These are phyloP conservation scores for Trogon surrucura DNA, from an alignment of 2,113 vertebrate genomes.

Conservation along the genomic window DNA sequence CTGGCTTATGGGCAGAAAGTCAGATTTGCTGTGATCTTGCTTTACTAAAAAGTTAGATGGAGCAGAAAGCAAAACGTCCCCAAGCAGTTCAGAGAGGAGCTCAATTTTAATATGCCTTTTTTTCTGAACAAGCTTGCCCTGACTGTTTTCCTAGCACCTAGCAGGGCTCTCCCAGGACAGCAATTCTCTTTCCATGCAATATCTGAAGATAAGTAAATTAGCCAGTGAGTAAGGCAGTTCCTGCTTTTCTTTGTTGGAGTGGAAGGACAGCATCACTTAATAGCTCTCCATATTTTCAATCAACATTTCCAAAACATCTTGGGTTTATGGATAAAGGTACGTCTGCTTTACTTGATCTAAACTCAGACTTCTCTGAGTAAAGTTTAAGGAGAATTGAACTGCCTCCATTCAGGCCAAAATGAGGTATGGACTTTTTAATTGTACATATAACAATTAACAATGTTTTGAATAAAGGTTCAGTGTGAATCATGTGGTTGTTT, in stretches of 20 bases:
- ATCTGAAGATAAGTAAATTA: neutral
- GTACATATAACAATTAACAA: conserved; percentile 57
- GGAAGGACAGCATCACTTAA: neutral
- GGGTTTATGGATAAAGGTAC: neutral
- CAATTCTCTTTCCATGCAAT: neutral
- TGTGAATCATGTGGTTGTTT: conserved; percentile 48
- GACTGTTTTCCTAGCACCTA: neutral
- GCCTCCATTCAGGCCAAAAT: neutral
- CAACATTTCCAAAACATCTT: neutral
- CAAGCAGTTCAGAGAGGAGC: neutral
- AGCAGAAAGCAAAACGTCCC: neutral
- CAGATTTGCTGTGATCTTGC: neutral
- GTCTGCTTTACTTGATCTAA: neutral
- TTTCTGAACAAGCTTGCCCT: neutral
- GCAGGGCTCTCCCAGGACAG: neutral
- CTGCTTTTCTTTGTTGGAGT: neutral
- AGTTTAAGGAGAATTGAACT: neutral
- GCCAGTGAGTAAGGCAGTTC: neutral
- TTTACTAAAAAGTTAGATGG: neutral
- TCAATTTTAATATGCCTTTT: neutral
- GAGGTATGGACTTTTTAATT: conserved; percentile 12
- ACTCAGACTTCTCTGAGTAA: neutral
- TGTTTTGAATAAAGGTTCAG: conserved; percentile 41
- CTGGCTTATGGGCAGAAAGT: neutral
- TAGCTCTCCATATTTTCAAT: neutral